These are phyloP conservation scores for Neoseiulus cucumeris DNA, from an alignment of 1,140 invertebrate species.

Conservation along the genomic window DNA sequence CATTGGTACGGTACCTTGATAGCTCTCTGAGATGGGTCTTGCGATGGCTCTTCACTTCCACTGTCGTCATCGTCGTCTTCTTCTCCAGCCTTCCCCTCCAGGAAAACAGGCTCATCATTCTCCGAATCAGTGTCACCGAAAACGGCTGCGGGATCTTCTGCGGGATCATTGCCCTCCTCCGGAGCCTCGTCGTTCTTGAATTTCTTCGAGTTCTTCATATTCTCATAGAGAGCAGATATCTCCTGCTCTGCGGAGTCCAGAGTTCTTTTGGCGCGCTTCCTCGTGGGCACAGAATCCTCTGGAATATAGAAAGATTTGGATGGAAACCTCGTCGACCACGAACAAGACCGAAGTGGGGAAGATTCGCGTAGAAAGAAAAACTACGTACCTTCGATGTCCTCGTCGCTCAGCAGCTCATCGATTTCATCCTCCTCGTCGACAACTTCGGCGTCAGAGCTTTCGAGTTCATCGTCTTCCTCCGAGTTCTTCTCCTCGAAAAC, in stretches of 20 bases:
- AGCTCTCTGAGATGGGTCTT: no score
- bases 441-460: conserved; percentile 21
- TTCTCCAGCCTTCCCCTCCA: conserved; percentile 5
- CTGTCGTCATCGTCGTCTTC: conserved; percentile 19
- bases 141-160: conserved; percentile 14
- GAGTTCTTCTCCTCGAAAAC: conserved; percentile 21
- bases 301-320: no score
- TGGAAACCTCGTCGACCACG: conserved; percentile 16
- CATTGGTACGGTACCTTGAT: no score
- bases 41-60: conserved; percentile 11
- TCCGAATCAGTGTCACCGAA: conserved; percentile 15
- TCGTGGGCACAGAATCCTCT: no score
- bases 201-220: conserved; percentile 17
- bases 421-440: conserved; percentile 16
- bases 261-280: no score
- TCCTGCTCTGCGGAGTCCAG: conserved; percentile 21
- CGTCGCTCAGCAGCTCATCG: neutral
- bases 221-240: conserved; percentile 24
- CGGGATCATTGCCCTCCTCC: conserved; percentile 14
- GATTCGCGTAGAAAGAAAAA: no score
- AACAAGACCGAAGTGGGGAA: no score
- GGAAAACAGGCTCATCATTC: conserved; percentile 13
- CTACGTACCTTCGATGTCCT: conserved; percentile 13
- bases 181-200: conserved; percentile 21
- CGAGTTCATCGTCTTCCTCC: conserved; percentile 23